Percentiles rank a stretch among this genome's conserved stretches.
These are phyloP conservation scores for Mesoclemmys tuberculata DNA, from an alignment of 2,113 vertebrate species.

Conservation along the genomic window DNA sequence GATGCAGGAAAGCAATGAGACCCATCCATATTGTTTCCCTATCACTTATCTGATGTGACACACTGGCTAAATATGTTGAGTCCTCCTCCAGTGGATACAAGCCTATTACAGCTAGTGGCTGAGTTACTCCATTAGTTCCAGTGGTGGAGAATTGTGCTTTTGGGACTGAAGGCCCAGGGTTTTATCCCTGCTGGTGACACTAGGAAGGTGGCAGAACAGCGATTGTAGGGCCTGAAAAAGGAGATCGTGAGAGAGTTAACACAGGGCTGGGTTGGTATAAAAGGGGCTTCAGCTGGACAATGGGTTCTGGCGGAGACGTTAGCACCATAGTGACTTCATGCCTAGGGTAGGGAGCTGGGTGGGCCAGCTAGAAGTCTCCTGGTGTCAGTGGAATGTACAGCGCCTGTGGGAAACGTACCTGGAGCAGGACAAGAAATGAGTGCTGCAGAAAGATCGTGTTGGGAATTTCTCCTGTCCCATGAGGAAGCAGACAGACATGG, in stretches of 20 bases:
- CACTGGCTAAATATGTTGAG: rapidly evolving
- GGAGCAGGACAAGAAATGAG: not conserved
- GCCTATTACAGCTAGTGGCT: not conserved
- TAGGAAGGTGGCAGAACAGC: not conserved
- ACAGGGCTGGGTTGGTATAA: not conserved
- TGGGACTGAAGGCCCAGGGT: not conserved
- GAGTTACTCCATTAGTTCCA: not conserved
- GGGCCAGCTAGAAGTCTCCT: not conserved
- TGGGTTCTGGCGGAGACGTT: not conserved
- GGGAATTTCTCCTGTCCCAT: not conserved
- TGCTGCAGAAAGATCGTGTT: not conserved
- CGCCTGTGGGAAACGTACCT: not conserved
- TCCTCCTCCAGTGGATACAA: not conserved
- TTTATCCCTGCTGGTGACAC: not conserved
- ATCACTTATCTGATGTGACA: not conserved
- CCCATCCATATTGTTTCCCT: not conserved
- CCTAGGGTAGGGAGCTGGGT: rapidly evolving
- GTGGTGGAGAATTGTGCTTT: not conserved
- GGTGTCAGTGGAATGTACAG: not conserved
- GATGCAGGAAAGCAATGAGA: not conserved
- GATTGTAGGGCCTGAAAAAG: not conserved
- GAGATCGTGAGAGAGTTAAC: not conserved
- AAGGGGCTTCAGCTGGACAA: not conserved
- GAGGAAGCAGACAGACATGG: not conserved
- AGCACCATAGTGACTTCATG: not conserved